These are phyloP conservation scores for Ectropis crepuscularia DNA, from an alignment of 2,888 invertebrate genomes.

Conservation along the genomic window DNA sequence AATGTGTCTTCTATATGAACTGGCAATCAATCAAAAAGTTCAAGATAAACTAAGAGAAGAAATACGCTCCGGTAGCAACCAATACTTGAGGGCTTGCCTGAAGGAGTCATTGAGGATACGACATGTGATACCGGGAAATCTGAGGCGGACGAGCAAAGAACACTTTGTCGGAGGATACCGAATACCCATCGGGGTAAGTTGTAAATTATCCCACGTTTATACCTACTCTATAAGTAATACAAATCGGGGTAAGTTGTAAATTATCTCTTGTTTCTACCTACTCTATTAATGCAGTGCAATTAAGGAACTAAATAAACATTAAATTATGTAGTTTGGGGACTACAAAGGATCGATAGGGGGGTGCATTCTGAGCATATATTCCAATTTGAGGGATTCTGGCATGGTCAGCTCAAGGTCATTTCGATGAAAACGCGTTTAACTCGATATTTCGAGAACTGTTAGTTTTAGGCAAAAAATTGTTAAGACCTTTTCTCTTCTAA, in stretches of 20 bases:
- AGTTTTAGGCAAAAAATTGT: too few relatives aligned
- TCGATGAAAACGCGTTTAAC: too few relatives aligned
- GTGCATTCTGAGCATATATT: too few relatives aligned
- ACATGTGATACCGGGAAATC: constrained; percentile 68
- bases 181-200: constrained; percentile 73
- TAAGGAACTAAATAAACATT: too few relatives aligned
- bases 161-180: constrained; percentile 71
- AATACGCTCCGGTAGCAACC: constrained; percentile 55
- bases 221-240: constrained; percentile 48
- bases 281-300: too few relatives aligned
- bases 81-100: constrained; percentile 86
- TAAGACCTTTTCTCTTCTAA: too few relatives aligned
- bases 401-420: too few relatives aligned
- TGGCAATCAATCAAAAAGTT: constrained; percentile 79
- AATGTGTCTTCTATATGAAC: constrained; percentile 77
- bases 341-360: too few relatives aligned
- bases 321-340: too few relatives aligned
- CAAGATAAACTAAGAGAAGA: constrained; percentile 80
- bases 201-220: neutral
- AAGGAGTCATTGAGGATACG: constrained; percentile 85
- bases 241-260: constrained; percentile 53
- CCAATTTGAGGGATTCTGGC: too few relatives aligned
- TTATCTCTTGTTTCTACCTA: too few relatives aligned
- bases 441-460: too few relatives aligned
- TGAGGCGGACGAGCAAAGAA: constrained; percentile 69